These are phyloP conservation scores for Probaryconus sp. DNA, from an alignment of 1,140 invertebrate genomes.

Conservation along the genomic window DNA sequence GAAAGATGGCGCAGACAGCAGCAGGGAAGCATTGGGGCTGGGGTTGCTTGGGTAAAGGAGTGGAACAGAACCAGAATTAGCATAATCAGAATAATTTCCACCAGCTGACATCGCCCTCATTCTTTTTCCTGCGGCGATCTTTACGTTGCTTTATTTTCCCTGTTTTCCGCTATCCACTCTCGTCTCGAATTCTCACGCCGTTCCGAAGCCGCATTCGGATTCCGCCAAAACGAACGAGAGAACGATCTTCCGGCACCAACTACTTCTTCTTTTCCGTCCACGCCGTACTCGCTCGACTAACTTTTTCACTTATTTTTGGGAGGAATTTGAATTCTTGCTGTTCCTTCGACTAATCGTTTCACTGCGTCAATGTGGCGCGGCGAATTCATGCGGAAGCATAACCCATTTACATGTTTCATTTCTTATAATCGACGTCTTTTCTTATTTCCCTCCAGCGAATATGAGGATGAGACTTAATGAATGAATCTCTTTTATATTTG, in stretches of 20 bases:
- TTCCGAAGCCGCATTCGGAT: conserved; percentile 65
- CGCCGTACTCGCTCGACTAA: conserved; percentile 48
- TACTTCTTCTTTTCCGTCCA: conserved; percentile 58
- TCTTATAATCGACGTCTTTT: conserved; percentile 50
- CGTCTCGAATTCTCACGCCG: conserved; percentile 69
- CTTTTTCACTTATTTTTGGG: conserved; percentile 60
- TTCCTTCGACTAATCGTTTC: conserved; percentile 61
- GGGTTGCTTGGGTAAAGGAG: conserved; percentile 77
- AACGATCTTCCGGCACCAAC: conserved; percentile 54
- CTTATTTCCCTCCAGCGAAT: conserved; percentile 19
- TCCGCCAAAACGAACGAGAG: conserved; percentile 61
- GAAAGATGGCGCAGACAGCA: conserved; percentile 79
- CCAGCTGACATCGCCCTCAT: conserved; percentile 79
- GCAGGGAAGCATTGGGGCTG: conserved; percentile 71
- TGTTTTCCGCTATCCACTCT: conserved; percentile 73
- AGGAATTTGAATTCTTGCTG: conserved; percentile 53
- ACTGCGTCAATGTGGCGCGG: conserved; percentile 57
- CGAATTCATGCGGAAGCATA: conserved; percentile 57
- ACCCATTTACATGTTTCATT: conserved; percentile 64
- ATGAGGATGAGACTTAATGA: background rate
- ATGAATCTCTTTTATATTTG: too few species aligned
- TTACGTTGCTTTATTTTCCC: conserved; percentile 77
- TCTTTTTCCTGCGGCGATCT: conserved; percentile 78
- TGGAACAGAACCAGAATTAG: conserved; percentile 80
- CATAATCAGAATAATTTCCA: conserved; percentile 81